phyloP scores from a whole-genome alignment of 1,140 invertebrate species.

The Nasonia giraulti region DNA sequence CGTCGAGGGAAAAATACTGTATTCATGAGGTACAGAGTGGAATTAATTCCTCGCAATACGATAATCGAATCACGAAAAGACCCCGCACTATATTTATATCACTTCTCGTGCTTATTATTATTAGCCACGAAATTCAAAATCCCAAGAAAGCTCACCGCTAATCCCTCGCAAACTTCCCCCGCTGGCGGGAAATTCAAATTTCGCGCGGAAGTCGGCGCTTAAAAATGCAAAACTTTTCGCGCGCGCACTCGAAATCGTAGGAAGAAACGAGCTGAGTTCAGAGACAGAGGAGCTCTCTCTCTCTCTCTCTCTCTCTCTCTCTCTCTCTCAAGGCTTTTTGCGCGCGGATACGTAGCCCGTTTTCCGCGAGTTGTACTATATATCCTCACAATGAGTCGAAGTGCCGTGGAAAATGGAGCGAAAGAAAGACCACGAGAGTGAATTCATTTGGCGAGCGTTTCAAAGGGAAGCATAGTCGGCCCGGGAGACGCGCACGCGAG shows the following conservation, averaged over 20 bases:
- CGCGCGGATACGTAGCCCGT: background rate
- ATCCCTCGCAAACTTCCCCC: background rate
- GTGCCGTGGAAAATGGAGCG: conserved; percentile 6
- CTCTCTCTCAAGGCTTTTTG: background rate
- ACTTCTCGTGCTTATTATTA: too few species aligned
- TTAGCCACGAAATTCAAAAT: background rate
- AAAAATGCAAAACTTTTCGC: background rate
- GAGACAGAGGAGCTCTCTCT: background rate
- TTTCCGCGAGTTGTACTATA: background rate
- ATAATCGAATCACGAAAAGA: too few species aligned
- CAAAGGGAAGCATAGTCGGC: conserved; percentile 9
- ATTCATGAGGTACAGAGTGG: too few species aligned
- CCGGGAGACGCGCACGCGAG: background rate
- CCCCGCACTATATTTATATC: too few species aligned
- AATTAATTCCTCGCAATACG: too few species aligned
- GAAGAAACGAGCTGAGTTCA: background rate
- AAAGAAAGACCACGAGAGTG: conserved; percentile 8
- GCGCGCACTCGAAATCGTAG: background rate
- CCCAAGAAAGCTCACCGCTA: background rate
- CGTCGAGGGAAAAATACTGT: too few species aligned
- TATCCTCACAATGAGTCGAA: background rate
- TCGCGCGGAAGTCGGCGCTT: background rate
- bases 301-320: too few species aligned
- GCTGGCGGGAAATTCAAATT: background rate
- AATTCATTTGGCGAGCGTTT: conserved; percentile 27